Evolutionary conservation across 2,113 vertebrate genomes (phyloP).

Genomic region (Nothobranchius kuhntae): DNA sequence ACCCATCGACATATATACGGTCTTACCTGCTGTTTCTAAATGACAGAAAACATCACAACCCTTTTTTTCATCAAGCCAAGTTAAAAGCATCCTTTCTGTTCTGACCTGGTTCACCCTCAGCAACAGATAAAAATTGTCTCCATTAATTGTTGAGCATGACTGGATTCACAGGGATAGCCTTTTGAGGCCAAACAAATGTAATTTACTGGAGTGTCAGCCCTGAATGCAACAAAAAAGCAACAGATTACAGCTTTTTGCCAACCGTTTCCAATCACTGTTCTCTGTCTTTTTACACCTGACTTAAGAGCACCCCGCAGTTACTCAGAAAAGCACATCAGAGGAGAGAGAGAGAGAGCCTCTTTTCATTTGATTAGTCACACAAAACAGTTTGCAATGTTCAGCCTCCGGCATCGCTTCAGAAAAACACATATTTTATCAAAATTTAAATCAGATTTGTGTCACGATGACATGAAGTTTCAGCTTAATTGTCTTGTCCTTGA

Average conservation of each 20-base stretch:
- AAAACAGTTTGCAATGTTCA: not conserved
- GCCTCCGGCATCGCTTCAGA: not conserved
- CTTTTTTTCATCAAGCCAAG: not conserved
- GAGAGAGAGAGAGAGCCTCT: not conserved
- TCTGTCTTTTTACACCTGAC: conserved; percentile 37
- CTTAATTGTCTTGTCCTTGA: not conserved
- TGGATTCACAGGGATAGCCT: conserved; percentile 24
- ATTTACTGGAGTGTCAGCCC: conserved; percentile 11
- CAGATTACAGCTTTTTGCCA: conserved; percentile 28
- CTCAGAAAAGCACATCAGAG: not conserved
- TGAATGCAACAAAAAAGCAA: conserved; percentile 14
- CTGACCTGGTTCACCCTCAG: not conserved
- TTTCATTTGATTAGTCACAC: not conserved
- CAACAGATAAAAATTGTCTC: not conserved
- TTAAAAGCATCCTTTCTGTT: conserved; percentile 4
- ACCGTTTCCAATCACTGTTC: conserved; percentile 45
- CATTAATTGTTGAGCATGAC: conserved; percentile 26
- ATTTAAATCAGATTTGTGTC: no score
- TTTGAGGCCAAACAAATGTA: conserved; percentile 1
- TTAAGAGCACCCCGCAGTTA: conserved; percentile 13
- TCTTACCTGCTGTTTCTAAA: no score
- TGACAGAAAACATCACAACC: not conserved
- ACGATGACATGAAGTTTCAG: no score
- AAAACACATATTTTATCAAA: not conserved
- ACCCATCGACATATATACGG: no score